Base-by-base conservation (phyloP, 2,797 vertebrate genomes). In the Botia almorhae region DNA sequence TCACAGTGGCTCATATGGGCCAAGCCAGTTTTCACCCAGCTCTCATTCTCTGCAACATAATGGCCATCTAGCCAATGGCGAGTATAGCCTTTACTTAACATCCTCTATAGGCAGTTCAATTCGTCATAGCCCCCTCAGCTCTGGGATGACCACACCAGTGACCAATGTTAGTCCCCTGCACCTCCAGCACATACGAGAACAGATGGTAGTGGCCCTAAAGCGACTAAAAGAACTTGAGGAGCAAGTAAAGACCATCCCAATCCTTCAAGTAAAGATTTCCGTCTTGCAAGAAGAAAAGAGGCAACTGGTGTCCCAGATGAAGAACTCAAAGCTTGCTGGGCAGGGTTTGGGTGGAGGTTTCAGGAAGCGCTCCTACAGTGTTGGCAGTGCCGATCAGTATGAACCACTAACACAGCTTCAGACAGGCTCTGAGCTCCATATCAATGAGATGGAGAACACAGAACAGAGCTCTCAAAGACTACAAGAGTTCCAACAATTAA, bases 181-280 rank as follows among this genome's bases (percentile, higher is more conserved):
- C 83, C 94, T 99, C 83, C 97, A 99, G 17, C 96, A 99, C 79
- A 98, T 99, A 88, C 93, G 98, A 0, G 97, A 99, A 89, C 98
- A 99, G 92, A 99, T 99, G 98, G 96, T 98, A 0, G 88, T 98
- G 63, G 98, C 97, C 6, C 93, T 99, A 11, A 96, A 94, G 87
- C 95, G 93, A 82, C 93, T 99, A 33, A 99, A 98, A 87, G 98
- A 98, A 89, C 92, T 99, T 0, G 97, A 99, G 90, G 97, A 97
- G 81, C 97, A 99, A 87, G 97, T 96, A 58, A 96, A 96, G 85
- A 96, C 95, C 74, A 98, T 99, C 90, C 98, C 98, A 0, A 95
- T 98, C 83, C 91, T 99, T 61, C 97, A 98, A 89, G 98, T 99
- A n/a, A 99, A 98, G 92, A 99, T 99, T 69, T 96, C 97, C 0